Percentiles rank a stretch among this genome's conserved stretches.
Evolutionary conservation across 2,113 vertebrate species (phyloP).

Genomic region (Poeciliopsis retropinna): DNA sequence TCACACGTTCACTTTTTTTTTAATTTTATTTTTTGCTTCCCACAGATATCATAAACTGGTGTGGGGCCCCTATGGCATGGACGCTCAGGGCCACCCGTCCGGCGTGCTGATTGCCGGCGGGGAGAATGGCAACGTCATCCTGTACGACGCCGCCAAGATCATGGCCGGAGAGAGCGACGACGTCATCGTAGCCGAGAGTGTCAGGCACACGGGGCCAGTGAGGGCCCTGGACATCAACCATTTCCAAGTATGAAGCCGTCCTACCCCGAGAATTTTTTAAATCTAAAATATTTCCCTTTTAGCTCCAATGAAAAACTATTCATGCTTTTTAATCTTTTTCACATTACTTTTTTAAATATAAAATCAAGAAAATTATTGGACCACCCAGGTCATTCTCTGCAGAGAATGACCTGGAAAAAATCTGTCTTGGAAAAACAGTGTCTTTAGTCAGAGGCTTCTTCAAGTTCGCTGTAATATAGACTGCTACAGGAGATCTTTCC

Average conservation of each 20-base stretch:
- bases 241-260: constrained; percentile 85
- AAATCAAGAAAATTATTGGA: no score
- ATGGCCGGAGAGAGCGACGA: constrained; percentile 86
- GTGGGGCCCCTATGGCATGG: constrained; percentile 88
- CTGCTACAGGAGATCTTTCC: no score
- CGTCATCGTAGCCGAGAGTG: constrained; percentile 89
- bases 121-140: constrained; percentile 93
- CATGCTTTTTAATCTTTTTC: no score
- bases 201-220: constrained; percentile 92
- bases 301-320: no score
- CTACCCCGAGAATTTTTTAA: no score
- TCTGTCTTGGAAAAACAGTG: no score
- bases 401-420: no score
- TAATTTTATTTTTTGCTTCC: neutral
- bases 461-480: no score
- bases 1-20: neutral
- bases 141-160: constrained; percentile 94
- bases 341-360: no score
- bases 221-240: constrained; percentile 92
- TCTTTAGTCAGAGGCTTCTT: no score
- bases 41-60: constrained; percentile 94
- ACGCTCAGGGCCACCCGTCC: constrained; percentile 73
- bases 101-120: constrained; percentile 93
- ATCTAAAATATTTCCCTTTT: no score
- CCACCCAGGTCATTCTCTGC: no score